phyloP scores from a whole-genome alignment of 2,888 invertebrate species.

The Xanthorhoe spadicearia region DNA sequence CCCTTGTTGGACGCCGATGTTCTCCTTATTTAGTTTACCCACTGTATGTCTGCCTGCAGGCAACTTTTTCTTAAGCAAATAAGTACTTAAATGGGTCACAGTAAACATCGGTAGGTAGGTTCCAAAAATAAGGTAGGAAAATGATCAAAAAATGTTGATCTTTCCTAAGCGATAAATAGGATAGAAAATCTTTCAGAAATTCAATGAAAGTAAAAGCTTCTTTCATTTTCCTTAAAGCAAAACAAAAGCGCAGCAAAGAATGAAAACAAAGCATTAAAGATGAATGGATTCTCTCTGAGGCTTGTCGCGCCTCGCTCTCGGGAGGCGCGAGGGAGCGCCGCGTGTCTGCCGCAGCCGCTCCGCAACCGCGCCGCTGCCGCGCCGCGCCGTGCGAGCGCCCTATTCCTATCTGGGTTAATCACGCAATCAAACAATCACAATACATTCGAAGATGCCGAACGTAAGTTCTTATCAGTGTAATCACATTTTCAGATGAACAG shows the following conservation, averaged over 20 bases:
- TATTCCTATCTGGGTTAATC: not conserved
- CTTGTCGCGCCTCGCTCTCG: not conserved
- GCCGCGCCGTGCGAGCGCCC: not conserved
- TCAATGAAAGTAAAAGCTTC: not conserved
- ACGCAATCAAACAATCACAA: not conserved
- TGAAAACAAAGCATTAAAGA: constrained; percentile 8
- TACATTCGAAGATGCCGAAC: not conserved
- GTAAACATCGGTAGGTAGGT: not conserved
- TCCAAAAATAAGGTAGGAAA: not conserved
- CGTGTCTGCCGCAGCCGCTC: not conserved
- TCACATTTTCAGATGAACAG: not conserved
- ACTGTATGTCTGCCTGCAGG: not conserved
- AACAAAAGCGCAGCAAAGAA: constrained; percentile 8
- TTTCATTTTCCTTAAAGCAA: constrained; percentile 1
- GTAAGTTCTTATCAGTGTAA: not conserved
- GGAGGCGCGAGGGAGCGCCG: not conserved
- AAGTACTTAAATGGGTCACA: not conserved
- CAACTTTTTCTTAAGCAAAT: not conserved
- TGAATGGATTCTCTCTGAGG: not conserved
- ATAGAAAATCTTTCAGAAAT: not conserved
- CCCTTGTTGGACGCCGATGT: not conserved
- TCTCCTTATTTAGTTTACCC: not conserved
- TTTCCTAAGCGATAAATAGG: not conserved
- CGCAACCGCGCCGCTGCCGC: not conserved
- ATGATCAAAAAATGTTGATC: not conserved